Conservation (phyloP, 2,797 vertebrate genomes). For the Chloroceryle inda region DNA sequence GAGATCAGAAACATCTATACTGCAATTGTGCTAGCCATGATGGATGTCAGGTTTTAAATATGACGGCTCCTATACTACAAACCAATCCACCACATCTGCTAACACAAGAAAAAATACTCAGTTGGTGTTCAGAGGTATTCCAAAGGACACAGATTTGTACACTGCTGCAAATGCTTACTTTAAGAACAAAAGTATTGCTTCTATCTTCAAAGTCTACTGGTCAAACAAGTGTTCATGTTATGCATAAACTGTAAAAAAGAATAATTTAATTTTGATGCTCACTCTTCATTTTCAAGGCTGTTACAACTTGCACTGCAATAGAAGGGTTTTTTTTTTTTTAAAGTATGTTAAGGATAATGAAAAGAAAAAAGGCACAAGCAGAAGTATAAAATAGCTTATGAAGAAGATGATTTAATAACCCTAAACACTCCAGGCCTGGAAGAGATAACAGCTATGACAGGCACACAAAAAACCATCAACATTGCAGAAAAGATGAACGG, state of each 20-base stretch:
- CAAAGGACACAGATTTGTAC: neutral
- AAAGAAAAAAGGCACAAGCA: neutral
- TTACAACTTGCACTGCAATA: neutral
- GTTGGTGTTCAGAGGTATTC: neutral
- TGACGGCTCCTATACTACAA: neutral
- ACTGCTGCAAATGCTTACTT: neutral
- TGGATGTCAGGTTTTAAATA: neutral
- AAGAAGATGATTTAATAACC: neutral
- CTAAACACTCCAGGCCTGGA: neutral
- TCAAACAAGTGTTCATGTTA: neutral
- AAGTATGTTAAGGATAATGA: neutral
- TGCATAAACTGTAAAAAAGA: neutral
- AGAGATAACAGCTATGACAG: neutral
- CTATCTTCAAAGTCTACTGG: neutral
- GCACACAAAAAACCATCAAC: neutral
- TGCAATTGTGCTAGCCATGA: neutral
- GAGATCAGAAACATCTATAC: neutral
- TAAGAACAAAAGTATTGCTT: neutral
- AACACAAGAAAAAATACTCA: accelerated
- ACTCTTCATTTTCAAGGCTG: neutral
- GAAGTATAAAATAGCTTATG: neutral
- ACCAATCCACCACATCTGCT: neutral
- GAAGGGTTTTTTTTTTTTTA: neutral
- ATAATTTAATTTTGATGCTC: neutral
- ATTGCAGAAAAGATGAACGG: neutral